Base-by-base conservation (phyloP, 1,140 invertebrate species). In the Magallana angulata region DNA sequence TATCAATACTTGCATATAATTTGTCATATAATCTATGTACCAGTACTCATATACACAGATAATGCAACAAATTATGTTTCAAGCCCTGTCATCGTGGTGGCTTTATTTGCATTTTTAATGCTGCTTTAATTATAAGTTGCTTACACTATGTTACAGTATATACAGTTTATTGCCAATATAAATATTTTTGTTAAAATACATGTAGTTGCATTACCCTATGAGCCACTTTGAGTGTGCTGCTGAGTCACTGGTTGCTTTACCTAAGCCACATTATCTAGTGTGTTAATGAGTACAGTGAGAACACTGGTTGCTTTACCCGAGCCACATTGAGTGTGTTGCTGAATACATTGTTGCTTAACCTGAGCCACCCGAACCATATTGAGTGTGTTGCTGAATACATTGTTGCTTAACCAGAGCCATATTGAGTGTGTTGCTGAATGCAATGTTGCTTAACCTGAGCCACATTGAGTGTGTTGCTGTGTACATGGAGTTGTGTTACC, bases 401-500 rank as follows among this genome's bases (percentile, higher is more conserved):
- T n/a, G 60, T 24, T 76, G 18, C 1, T 30, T 87, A 76, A 87
- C 89, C 86, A 76, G 88, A 24, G 82, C 76, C 57, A 89, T 80
- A 85, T 81, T 89, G 68, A 88, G 84, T 89, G 64, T 91, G 87
- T 90, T 90, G 85, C 89, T 91, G n/a, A 11, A 11, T 87, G 36
- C 68, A 87, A 81, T 11, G 64, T 18, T 71, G 64, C 6, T 24
- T 87, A 58, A 82, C 86, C 86, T 85, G 85, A 24, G 82, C 76
- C 57, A 89, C 84, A 85, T 81, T 89, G 68, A 88, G 84, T 89
- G 64, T 91, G 87, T 90, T 90, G 85, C 88, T 91, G n/a, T 5
- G 7, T 12, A 11, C 9, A 82, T 24, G 87, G 57, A 68, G 87
- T 83, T 7, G 8, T 16, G 11, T 62, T 62, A n/a, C 14, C 8